Evolutionary conservation across 2,797 vertebrate genomes (phyloP).

Genomic region (Sebastes oblongus): DNA sequence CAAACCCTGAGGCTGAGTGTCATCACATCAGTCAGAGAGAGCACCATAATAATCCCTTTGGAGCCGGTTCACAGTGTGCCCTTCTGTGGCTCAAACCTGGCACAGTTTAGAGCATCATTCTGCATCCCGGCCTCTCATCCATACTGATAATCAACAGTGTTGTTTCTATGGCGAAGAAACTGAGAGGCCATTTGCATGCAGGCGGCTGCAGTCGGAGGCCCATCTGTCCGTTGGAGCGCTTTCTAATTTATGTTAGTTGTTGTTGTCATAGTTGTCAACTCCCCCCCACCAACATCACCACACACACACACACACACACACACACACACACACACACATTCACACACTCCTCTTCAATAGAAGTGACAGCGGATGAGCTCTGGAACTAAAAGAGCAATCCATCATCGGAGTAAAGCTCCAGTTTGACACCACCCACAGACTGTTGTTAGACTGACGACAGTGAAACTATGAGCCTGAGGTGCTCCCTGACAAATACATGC

Average conservation of each 20-base stretch:
- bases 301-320: not conserved
- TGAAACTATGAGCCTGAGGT: conserved; percentile 20
- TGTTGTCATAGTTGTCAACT: conserved; percentile 64
- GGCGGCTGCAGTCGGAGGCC: conserved; percentile 57
- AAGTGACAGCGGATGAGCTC: conserved; percentile 70
- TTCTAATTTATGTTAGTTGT: conserved; percentile 76
- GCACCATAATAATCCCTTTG: conserved; percentile 8
- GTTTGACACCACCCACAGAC: conserved; percentile 64
- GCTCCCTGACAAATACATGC: conserved; percentile 5
- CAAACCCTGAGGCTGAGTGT: not conserved
- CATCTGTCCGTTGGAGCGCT: conserved; percentile 75
- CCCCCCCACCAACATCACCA: not conserved
- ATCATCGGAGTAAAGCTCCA: conserved; percentile 73
- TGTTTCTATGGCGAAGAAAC: conserved; percentile 7
- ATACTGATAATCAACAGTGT: conserved; percentile 9
- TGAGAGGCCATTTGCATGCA: conserved; percentile 65
- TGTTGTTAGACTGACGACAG: conserved; percentile 39
- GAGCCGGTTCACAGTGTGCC: conserved; percentile 6
- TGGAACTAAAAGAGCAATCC: conserved; percentile 79
- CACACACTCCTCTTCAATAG: conserved; percentile 25
- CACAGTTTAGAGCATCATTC: not conserved
- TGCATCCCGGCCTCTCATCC: conserved; percentile 4
- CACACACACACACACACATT: not conserved
- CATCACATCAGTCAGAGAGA: conserved; percentile 19
- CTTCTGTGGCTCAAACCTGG: conserved; percentile 1